These are phyloP conservation scores for Urosaurus nigricauda DNA, from an alignment of 2,797 vertebrate species.

Conservation along the genomic window DNA sequence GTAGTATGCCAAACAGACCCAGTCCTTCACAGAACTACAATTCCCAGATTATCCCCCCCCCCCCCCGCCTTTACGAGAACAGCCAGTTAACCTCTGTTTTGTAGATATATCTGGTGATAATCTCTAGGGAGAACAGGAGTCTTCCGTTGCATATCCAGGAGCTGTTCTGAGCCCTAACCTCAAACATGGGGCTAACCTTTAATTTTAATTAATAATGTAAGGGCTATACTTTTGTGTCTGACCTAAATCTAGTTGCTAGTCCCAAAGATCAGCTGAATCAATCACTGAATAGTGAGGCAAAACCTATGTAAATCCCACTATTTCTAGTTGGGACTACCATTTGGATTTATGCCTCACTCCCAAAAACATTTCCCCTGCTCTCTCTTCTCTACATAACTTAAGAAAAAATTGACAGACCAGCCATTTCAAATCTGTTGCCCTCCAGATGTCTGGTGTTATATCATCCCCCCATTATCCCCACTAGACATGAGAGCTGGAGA, in stretches of 20 bases:
- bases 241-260: no score
- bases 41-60: neutral
- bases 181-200: neutral
- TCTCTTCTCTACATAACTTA: neutral
- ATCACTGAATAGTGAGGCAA: no score
- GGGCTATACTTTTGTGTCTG: neutral
- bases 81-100: neutral
- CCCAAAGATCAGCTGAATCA: no score
- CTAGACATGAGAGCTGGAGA: neutral
- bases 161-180: neutral
- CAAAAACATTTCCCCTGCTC: no score
- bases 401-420: neutral
- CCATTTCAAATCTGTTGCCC: neutral
- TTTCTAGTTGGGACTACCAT: no score
- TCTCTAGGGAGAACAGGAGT: neutral
- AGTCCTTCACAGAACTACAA: neutral
- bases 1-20: no score
- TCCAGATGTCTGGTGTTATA: neutral
- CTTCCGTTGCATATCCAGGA: neutral
- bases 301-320: no score
- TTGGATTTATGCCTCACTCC: neutral
- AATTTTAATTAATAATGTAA: no score
- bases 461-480: neutral
- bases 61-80: neutral
- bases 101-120: neutral